Evolutionary conservation across 2,888 invertebrate genomes (phyloP).

Genomic region (Isoperla grammatica): DNA sequence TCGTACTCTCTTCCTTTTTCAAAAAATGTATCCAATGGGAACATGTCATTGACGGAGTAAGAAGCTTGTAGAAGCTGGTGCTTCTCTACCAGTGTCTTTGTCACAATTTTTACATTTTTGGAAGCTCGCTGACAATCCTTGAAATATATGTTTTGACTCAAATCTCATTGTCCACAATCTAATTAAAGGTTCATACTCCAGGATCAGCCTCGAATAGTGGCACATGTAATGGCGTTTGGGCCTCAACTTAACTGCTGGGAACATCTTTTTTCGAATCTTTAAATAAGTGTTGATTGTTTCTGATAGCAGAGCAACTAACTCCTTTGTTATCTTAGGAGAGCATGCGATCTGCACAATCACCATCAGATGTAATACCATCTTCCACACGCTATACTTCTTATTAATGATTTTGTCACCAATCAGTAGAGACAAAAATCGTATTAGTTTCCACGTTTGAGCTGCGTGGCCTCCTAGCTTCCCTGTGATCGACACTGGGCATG

Average conservation of each 20-base stretch:
- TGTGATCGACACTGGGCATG: neutral
- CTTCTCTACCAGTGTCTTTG: too few species aligned
- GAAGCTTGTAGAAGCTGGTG: too few species aligned
- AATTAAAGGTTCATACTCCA: slow-evolving; percentile 25
- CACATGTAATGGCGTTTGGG: slow-evolving; percentile 29
- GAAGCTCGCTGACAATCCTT: slow-evolving; percentile 28
- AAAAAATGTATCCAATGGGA: too few species aligned
- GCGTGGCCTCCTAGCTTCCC: slow-evolving; percentile 11
- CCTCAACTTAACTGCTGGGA: slow-evolving; percentile 22
- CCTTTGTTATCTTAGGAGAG: slow-evolving; percentile 8
- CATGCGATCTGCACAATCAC: slow-evolving; percentile 9
- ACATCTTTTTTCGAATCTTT: slow-evolving; percentile 6
- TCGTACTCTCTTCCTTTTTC: too few species aligned
- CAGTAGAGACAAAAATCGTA: slow-evolving; percentile 9
- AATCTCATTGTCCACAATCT: slow-evolving; percentile 31
- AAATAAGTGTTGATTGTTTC: slow-evolving; percentile 10
- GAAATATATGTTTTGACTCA: slow-evolving; percentile 36
- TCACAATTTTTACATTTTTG: slow-evolving; percentile 31
- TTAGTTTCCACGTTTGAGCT: slow-evolving; percentile 13
- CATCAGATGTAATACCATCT: slow-evolving; percentile 9
- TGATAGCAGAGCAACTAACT: slow-evolving; percentile 4
- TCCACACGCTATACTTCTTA: slow-evolving; percentile 15
- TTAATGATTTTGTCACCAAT: neutral
- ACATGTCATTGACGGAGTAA: too few species aligned
- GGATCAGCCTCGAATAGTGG: slow-evolving; percentile 27